phyloP scores from a whole-genome alignment of 2,888 invertebrate species.

The Sisyra nigra region DNA sequence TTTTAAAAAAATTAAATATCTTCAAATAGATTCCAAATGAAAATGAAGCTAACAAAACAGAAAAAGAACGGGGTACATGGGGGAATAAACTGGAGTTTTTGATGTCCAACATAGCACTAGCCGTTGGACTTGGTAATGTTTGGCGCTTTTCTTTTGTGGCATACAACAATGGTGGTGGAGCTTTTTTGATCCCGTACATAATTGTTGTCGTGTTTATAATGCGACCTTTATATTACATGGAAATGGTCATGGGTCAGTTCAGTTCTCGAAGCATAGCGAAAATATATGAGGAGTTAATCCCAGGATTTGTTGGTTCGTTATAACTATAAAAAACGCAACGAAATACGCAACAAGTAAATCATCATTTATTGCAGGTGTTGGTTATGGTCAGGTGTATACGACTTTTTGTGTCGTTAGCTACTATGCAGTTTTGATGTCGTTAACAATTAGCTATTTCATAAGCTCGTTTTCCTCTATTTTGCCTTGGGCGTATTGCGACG shows the following conservation, averaged over 20 bases:
- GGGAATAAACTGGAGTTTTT: conserved; percentile 43
- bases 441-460: too few relatives aligned
- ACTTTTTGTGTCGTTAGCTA: too few relatives aligned
- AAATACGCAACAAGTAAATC: too few relatives aligned
- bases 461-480: too few relatives aligned
- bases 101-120: conserved; percentile 46
- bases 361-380: neutral
- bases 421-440: too few relatives aligned
- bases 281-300: conserved; percentile 46
- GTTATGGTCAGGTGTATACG: too few relatives aligned
- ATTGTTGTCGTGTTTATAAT: conserved; percentile 47
- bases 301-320: conserved; percentile 56
- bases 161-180: conserved; percentile 50
- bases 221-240: conserved; percentile 70
- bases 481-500: too few relatives aligned
- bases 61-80: conserved; percentile 30
- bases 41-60: conserved; percentile 10
- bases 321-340: conserved; percentile 5
- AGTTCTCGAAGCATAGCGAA: conserved; percentile 62
- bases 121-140: conserved; percentile 51
- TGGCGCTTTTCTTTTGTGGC: conserved; percentile 52
- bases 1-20: too few relatives aligned
- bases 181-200: conserved; percentile 49
- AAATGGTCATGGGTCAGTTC: conserved; percentile 72
- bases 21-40: neutral